Conservation (phyloP, 2,113 vertebrate genomes). For the Osmerus eperlanus region DNA sequence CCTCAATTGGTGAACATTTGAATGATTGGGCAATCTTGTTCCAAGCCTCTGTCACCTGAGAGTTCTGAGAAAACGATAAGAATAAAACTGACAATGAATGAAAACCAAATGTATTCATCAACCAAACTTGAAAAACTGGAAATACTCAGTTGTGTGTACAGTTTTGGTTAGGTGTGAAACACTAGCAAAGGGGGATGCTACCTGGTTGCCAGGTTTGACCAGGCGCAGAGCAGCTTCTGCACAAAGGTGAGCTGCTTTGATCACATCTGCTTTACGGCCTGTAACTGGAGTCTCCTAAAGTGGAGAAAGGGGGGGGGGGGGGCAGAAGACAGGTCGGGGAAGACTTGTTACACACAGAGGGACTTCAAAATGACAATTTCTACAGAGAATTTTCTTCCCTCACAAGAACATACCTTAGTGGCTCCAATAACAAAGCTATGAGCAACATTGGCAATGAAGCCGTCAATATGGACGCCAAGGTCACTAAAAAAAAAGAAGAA, state of each 20-base stretch:
- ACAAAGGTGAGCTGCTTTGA: conserved; percentile 92
- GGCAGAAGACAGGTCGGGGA: not conserved
- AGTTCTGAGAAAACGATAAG: conserved; percentile 76
- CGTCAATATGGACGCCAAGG: conserved; percentile 91
- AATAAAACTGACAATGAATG: too few species aligned
- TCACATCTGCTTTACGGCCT: conserved; percentile 91
- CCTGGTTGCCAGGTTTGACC: conserved; percentile 98
- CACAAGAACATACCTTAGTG: conserved; percentile 73
- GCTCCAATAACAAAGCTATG: conserved; percentile 87
- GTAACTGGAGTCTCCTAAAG: conserved; percentile 84
- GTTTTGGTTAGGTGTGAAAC: not conserved
- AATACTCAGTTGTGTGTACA: not conserved
- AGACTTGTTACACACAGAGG: too few species aligned
- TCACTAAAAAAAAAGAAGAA: conserved; percentile 73
- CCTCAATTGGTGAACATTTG: conserved; percentile 96
- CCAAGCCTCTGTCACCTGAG: conserved; percentile 97
- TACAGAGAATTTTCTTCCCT: not conserved
- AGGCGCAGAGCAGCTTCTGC: conserved; percentile 93
- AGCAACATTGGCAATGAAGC: conserved; percentile 93
- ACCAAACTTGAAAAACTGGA: too few species aligned
- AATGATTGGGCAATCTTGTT: conserved; percentile 97
- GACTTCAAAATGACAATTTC: not conserved
- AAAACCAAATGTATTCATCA: too few species aligned
- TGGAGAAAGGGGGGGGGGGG: not conserved
- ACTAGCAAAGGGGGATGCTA: conserved; percentile 41